Percentiles rank a stretch among this genome's conserved stretches.
Evolutionary conservation across 2,888 invertebrate species (phyloP).

Genomic region (Drosophila meridiana): DNA sequence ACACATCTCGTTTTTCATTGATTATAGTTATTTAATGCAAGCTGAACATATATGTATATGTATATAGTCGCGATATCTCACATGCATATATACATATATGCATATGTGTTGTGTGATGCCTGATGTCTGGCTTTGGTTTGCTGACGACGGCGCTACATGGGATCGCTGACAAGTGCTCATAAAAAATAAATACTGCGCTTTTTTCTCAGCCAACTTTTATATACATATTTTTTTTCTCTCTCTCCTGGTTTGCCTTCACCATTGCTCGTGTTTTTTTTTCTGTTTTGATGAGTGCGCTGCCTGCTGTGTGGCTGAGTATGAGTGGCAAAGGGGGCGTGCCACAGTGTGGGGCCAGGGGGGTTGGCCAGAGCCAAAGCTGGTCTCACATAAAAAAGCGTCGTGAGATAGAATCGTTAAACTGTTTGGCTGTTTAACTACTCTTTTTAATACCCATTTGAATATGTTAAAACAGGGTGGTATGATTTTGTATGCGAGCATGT

Average conservation of each 20-base stretch:
- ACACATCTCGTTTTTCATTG: constrained; percentile 1
- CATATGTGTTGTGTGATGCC: neutral
- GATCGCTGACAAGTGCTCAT: constrained; percentile 74
- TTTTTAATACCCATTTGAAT: constrained; percentile 11
- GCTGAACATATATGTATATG: neutral
- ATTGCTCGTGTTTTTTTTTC: constrained; percentile 53
- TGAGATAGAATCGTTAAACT: constrained; percentile 69
- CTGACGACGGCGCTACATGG: constrained; percentile 64
- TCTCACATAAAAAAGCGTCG: constrained; percentile 58
- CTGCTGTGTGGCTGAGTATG: constrained; percentile 11
- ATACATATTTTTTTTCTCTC: constrained; percentile 2
- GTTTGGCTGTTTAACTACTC: constrained; percentile 37
- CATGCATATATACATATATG: neutral
- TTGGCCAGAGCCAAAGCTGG: constrained; percentile 30
- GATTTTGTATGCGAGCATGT: neutral
- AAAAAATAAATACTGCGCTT: constrained; percentile 68
- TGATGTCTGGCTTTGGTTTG: constrained; percentile 16
- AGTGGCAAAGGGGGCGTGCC: neutral
- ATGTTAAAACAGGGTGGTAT: neutral
- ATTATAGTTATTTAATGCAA: constrained; percentile 17
- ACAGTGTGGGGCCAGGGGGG: neutral
- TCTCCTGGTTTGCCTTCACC: constrained; percentile 22
- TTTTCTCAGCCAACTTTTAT: constrained; percentile 45
- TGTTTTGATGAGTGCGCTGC: constrained; percentile 40
- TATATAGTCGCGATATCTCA: neutral